These are phyloP conservation scores for Drosophila rufa DNA, from an alignment of 1,140 invertebrate species.

Conservation along the genomic window DNA sequence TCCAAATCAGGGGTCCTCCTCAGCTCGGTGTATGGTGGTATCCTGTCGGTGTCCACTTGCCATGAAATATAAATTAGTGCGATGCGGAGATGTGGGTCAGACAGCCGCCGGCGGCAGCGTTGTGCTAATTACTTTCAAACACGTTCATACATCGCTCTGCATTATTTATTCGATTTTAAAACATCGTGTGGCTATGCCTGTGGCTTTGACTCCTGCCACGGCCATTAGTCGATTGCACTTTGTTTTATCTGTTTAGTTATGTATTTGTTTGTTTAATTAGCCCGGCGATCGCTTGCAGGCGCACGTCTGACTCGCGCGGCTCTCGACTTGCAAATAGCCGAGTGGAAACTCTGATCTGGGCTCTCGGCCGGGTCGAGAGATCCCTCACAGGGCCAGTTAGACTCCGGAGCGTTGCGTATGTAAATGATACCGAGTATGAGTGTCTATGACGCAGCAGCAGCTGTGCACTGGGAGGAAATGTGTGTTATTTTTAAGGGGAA, in stretches of 20 bases:
- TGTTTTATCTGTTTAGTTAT: conserved; percentile 26
- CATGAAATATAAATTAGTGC: conserved; percentile 56
- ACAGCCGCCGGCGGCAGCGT: conserved; percentile 7
- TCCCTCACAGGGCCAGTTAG: conserved; percentile 50
- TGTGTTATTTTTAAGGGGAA: not conserved
- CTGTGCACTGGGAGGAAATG: conserved; percentile 18
- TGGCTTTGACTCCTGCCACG: conserved; percentile 44
- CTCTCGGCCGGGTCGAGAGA: conserved; percentile 37
- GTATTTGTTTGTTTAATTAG: not conserved
- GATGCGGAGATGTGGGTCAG: conserved; percentile 38
- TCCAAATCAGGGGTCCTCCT: conserved; percentile 11
- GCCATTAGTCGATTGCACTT: conserved; percentile 66
- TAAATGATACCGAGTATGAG: conserved; percentile 50
- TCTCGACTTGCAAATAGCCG: conserved; percentile 74
- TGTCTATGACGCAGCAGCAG: conserved; percentile 44
- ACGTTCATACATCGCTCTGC: conserved; percentile 10
- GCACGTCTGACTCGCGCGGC: conserved; percentile 63
- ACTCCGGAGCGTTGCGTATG: conserved; percentile 42
- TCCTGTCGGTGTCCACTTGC: conserved; percentile 19
- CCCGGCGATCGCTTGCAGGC: conserved; percentile 22
- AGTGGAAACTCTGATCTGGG: conserved; percentile 33
- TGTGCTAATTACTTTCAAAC: conserved; percentile 42
- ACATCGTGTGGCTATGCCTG: conserved; percentile 2
- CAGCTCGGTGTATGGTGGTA: not conserved
- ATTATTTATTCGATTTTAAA: conserved; percentile 32